Conservation (phyloP, 2,888 invertebrate species). For the Caenorhabditis japonica region DNA sequence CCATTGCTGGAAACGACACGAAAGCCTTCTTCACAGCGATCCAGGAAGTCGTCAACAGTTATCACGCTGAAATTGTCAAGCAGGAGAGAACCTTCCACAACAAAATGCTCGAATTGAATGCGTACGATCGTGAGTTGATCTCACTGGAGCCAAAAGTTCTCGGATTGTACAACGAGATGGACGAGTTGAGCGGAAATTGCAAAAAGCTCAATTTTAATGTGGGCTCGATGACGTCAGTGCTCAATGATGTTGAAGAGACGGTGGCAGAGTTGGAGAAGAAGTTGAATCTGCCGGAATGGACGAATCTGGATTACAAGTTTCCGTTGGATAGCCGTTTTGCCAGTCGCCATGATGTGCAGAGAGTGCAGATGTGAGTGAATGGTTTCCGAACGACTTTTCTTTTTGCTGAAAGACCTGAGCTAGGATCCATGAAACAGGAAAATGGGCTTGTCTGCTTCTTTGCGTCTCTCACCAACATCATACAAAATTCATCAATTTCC, state of each 20-base stretch:
- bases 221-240: constrained; percentile 45
- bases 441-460: too few species aligned
- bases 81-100: constrained; percentile 48
- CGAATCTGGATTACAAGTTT: constrained; percentile 52
- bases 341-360: constrained; percentile 48
- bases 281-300: constrained; percentile 55
- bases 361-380: constrained; percentile 50
- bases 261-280: constrained; percentile 52
- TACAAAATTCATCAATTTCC: too few species aligned
- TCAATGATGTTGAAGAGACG: constrained; percentile 49
- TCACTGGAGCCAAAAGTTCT: constrained; percentile 49
- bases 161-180: constrained; percentile 48
- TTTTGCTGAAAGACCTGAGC: not conserved
- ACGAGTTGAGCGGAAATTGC: constrained; percentile 40
- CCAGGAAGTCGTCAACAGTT: constrained; percentile 50
- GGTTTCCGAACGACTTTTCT: not conserved
- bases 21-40: constrained; percentile 48
- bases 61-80: constrained; percentile 41
- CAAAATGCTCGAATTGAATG: constrained; percentile 45
- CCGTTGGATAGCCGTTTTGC: constrained; percentile 51
- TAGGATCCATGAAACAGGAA: too few species aligned
- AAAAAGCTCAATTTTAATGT: constrained; percentile 49
- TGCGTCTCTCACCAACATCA: too few species aligned
- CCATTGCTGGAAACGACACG: constrained; percentile 37
- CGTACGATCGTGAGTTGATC: constrained; percentile 47